Base-by-base conservation (phyloP, 2,888 invertebrate species). In the Pammene fasciana region DNA sequence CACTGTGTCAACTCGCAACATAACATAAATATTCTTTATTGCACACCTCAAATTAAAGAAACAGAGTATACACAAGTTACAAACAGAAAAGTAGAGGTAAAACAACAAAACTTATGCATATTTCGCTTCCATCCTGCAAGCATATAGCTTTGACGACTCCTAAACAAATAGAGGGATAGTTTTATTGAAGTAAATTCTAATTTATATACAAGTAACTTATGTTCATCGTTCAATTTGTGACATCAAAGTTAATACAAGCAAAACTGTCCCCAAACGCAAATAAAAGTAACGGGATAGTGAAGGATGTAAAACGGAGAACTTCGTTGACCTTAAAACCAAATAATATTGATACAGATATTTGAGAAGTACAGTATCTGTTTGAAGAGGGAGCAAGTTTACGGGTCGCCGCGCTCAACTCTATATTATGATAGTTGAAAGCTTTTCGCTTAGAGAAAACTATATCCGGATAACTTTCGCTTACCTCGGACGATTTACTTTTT, bases 331-430 rank as follows among this genome's bases (percentile, higher is more conserved):
- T 70, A 75, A 74, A 77, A 76, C 76, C 76, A 82, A 81, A 82
- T 62, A 57, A 64, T 79, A 80, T 77, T 78, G 76, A n/a, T n/a
- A n/a, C 75, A 81, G 78, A 80, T 79, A 78, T 82, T 81, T 76
- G 75, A 77, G 77, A 72, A 78, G 73, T 75, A 75, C 77, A 26
- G 75, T 80, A 77, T 79, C 77, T 80, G 79, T 82, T 80, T 80
- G 78, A 79, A 83, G 81, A 78, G 79, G 75, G 78, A 80, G 78
- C 75, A 75, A 77, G 78, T 81, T 84, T 82, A 78, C 81, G 81
- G 85, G 85, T 85, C 84, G 82, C 77, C 74, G 85, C 82, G 73
- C 82, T 74, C 80, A 79, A 76, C 78, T 81, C 76, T 71, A 65
- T 65, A 75, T 72, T 74, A 75, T 77, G 76, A 76, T 75, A 72